These are phyloP conservation scores for Athalia circularis DNA, from an alignment of 2,888 invertebrate species.

Conservation along the genomic window DNA sequence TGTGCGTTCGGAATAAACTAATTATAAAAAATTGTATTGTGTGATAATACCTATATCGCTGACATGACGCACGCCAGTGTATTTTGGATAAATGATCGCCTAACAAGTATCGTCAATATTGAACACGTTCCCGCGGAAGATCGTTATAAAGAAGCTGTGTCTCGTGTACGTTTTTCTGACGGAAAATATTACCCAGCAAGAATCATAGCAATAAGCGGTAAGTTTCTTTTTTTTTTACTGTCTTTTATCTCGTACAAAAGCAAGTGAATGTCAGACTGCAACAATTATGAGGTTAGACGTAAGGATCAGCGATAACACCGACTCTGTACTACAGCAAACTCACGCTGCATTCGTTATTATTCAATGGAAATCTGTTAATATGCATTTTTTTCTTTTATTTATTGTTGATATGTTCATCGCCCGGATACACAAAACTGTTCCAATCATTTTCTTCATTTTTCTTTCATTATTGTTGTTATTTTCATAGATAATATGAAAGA, in stretches of 20 bases:
- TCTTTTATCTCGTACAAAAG: background rate
- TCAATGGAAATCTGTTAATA: conserved; percentile 3
- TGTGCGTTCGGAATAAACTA: conserved; percentile 2
- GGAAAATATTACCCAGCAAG: conserved; percentile 25
- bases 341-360: background rate
- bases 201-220: conserved; percentile 23
- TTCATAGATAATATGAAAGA: conserved; percentile 14
- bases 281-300: conserved; percentile 12
- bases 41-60: background rate
- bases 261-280: conserved; percentile 1
- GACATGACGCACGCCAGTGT: conserved; percentile 22
- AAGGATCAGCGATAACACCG: background rate
- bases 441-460: conserved; percentile 1
- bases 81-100: conserved; percentile 22
- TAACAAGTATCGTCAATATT: conserved; percentile 15
- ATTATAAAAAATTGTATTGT: background rate
- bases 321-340: background rate
- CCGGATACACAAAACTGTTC: background rate
- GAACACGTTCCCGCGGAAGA: conserved; percentile 16
- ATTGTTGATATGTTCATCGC: background rate
- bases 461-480: background rate
- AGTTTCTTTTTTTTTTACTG: conserved; percentile 7
- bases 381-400: background rate
- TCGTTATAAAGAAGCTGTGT: conserved; percentile 16
- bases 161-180: conserved; percentile 17